These are phyloP conservation scores for Channa maculata DNA, from an alignment of 2,113 vertebrate species.

Conservation along the genomic window DNA sequence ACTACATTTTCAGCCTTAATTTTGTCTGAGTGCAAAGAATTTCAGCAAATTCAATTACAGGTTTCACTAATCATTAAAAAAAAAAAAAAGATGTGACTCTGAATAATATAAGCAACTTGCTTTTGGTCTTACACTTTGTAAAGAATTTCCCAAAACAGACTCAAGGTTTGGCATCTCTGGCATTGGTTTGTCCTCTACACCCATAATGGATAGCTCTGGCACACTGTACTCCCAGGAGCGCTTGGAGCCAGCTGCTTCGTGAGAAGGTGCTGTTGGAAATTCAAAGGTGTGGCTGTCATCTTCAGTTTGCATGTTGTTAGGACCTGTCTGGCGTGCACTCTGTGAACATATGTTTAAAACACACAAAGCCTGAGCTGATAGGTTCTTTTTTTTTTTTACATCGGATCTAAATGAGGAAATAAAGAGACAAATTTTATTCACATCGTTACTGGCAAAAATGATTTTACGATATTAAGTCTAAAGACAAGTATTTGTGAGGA, in stretches of 20 bases:
- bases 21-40: too few relatives aligned
- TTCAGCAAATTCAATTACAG: too few relatives aligned
- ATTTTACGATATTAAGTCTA: neutral
- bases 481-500: neutral
- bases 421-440: neutral
- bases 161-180: constrained; percentile 78
- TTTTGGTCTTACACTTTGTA: constrained; percentile 67
- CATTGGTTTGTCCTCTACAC: constrained; percentile 46
- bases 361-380: neutral
- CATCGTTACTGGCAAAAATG: neutral
- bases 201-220: constrained; percentile 36
- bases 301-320: neutral
- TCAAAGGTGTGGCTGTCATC: constrained; percentile 9
- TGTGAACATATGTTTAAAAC: constrained; percentile 1
- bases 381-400: too few relatives aligned
- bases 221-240: constrained; percentile 46
- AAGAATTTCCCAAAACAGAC: constrained; percentile 67
- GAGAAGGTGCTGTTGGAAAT: constrained; percentile 1
- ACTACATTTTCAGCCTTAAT: too few relatives aligned
- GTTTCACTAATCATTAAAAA: too few relatives aligned
- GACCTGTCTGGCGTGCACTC: constrained; percentile 30
- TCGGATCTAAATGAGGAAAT: neutral
- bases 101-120: neutral
- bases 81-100: too few relatives aligned
- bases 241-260: neutral